phyloP scores from a whole-genome alignment of 2,888 invertebrate species.

The Mythimna loreyi region DNA sequence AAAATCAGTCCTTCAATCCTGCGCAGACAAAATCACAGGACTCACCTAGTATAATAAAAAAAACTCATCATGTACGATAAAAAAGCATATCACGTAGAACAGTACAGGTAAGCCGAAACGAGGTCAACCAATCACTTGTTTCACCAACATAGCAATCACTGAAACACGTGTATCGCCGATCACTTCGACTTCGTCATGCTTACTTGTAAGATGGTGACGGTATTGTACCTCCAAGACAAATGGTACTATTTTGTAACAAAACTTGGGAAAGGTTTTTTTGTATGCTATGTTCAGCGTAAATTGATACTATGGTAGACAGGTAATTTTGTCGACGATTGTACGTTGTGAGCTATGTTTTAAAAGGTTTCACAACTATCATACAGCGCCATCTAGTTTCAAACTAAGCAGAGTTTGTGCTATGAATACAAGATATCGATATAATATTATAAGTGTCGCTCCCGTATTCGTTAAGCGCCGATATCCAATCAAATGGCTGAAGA shows the following conservation, averaged over 20 bases:
- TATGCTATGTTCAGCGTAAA: constrained; percentile 47
- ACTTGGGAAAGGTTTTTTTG: constrained; percentile 41
- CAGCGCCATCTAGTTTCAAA: no score
- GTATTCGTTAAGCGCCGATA: no score
- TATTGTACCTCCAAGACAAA: constrained; percentile 68
- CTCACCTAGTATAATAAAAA: no score
- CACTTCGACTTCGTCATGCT: constrained; percentile 49
- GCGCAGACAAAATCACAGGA: no score
- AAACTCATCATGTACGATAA: neutral
- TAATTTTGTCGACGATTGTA: constrained; percentile 48
- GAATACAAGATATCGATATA: no score
- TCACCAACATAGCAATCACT: constrained; percentile 23
- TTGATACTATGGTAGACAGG: constrained; percentile 49
- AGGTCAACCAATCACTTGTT: constrained; percentile 30
- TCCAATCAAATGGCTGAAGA: no score
- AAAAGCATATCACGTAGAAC: constrained; percentile 17
- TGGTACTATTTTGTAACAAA: constrained; percentile 69
- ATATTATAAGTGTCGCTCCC: no score
- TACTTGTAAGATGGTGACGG: constrained; percentile 34
- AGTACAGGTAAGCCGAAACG: constrained; percentile 17
- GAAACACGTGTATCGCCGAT: constrained; percentile 40
- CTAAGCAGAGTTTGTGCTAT: no score
- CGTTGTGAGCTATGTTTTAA: constrained; percentile 23
- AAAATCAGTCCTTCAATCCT: no score
- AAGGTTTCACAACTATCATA: constrained; percentile 5